phyloP scores from a whole-genome alignment of 2,113 vertebrate species.

The Lepus europaeus region DNA sequence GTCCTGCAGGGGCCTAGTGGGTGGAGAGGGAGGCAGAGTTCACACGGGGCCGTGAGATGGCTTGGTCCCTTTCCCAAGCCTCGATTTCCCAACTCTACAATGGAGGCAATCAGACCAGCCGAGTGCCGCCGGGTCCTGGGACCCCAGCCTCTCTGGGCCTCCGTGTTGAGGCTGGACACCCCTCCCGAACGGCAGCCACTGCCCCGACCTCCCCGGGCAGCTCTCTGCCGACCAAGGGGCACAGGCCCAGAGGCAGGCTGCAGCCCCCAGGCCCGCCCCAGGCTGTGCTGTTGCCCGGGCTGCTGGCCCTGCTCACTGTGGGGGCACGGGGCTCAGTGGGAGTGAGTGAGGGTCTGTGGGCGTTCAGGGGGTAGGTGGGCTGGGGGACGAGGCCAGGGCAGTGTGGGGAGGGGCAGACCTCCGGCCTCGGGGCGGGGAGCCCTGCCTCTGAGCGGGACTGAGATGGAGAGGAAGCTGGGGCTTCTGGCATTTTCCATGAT shows the following conservation, averaged over 20 bases:
- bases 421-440: not conserved
- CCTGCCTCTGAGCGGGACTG: constrained; percentile 17
- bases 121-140: not conserved
- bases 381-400: not conserved
- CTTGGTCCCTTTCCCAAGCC: not conserved
- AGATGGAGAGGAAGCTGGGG: constrained; percentile 57
- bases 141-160: not conserved
- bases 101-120: rapidly evolving
- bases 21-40: not conserved
- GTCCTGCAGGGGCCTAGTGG: constrained; percentile 73
- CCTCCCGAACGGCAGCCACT: not conserved
- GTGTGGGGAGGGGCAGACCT: not conserved
- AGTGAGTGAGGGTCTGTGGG: not conserved
- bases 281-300: not conserved
- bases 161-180: not conserved
- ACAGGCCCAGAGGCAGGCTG: rapidly evolving
- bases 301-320: not conserved
- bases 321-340: not conserved
- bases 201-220: not conserved
- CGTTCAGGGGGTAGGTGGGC: not conserved
- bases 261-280: not conserved
- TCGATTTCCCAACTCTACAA: not conserved
- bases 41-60: rapidly evolving
- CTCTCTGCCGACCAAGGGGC: not conserved
- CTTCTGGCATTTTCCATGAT: constrained; percentile 75